A percentile compares a stretch with the other conserved stretches of the same genome.
These are phyloP conservation scores for Drosophila punjabiensis DNA, from an alignment of 1,140 invertebrate genomes.

Conservation along the genomic window DNA sequence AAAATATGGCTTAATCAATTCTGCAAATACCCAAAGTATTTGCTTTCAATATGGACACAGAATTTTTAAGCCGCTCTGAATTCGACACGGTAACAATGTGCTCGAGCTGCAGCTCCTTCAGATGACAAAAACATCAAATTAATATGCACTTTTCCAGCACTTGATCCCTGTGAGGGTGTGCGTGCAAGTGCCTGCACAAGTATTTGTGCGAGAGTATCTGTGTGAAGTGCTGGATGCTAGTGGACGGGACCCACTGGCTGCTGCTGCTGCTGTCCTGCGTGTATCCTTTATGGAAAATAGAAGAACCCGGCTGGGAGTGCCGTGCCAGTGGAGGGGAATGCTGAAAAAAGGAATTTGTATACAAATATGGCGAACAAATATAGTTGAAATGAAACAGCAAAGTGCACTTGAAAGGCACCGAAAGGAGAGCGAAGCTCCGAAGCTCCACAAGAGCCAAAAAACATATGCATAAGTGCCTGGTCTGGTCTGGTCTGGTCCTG, in stretches of 20 bases:
- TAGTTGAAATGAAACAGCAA: slow-evolving; percentile 81
- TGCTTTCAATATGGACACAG: neutral
- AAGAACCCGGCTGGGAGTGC: slow-evolving; percentile 6
- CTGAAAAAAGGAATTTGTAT: slow-evolving; percentile 56
- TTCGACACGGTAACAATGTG: slow-evolving; percentile 29
- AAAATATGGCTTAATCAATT: neutral
- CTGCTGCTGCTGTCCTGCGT: slow-evolving; percentile 6
- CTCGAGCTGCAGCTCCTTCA: slow-evolving; percentile 39
- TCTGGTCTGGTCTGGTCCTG: slow-evolving; percentile 19
- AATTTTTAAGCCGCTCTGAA: neutral
- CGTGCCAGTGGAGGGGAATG: neutral
- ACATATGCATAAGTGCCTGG: slow-evolving; percentile 74
- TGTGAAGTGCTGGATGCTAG: slow-evolving; percentile 20
- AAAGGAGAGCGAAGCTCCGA: slow-evolving; percentile 18
- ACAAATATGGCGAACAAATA: slow-evolving; percentile 81
- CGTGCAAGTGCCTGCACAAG: slow-evolving; percentile 12
- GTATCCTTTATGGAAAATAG: slow-evolving; percentile 43
- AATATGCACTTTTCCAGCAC: slow-evolving; percentile 63
- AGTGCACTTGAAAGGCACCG: slow-evolving; percentile 75
- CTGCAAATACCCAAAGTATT: neutral
- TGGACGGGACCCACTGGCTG: slow-evolving; percentile 15
- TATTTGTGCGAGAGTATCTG: slow-evolving; percentile 17
- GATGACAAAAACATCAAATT: slow-evolving; percentile 70
- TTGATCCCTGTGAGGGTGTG: slow-evolving; percentile 11
- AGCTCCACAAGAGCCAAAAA: slow-evolving; percentile 70